phyloP scores from a whole-genome alignment of 2,888 invertebrate genomes.

The Gryllus longicercus region DNA sequence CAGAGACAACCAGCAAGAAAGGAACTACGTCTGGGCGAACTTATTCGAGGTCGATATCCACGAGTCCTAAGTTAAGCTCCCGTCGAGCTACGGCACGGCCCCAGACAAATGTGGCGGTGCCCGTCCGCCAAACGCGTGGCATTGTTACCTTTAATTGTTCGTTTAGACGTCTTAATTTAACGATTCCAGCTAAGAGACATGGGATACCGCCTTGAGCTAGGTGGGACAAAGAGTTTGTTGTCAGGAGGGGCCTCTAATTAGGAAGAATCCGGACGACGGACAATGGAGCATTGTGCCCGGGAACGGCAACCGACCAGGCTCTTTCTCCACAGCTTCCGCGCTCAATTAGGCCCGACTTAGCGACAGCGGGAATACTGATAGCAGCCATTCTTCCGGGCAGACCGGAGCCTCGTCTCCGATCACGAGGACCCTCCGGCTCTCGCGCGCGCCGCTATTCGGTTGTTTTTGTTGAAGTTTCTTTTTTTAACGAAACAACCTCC shows the following conservation, averaged over 20 bases:
- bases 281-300: neutral
- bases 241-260: neutral
- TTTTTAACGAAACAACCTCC: too few species aligned
- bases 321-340: conserved; percentile 5
- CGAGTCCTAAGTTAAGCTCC: too few species aligned
- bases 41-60: too few species aligned
- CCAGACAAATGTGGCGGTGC: too few species aligned
- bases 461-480: too few species aligned
- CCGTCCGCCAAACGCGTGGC: too few species aligned
- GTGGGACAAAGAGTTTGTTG: conserved; percentile 17
- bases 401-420: too few species aligned
- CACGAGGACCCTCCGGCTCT: too few species aligned
- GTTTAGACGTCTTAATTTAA: neutral
- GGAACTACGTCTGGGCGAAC: too few species aligned
- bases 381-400: neutral
- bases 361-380: conserved; percentile 17
- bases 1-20: too few species aligned
- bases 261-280: neutral
- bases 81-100: too few species aligned
- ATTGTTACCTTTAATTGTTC: neutral
- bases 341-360: conserved; percentile 8
- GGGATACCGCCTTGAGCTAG: neutral
- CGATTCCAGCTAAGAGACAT: neutral
- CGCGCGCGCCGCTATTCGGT: too few species aligned
- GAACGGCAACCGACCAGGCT: neutral